Base-by-base conservation (phyloP, 2,113 vertebrate genomes). In the Acanthochromis polyacanthus region DNA sequence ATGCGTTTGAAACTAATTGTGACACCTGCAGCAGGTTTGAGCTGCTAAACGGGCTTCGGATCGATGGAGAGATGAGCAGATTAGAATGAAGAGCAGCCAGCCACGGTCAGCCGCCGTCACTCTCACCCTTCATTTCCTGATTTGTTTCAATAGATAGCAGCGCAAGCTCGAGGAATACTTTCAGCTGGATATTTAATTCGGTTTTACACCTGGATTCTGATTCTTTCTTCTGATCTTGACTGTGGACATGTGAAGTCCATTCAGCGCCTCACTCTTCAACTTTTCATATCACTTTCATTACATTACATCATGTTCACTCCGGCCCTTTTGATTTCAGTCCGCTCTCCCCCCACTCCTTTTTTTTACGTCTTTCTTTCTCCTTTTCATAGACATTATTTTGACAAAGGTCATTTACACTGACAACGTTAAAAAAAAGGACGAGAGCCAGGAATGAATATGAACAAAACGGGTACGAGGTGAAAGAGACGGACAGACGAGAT, bases 321-420 rank as follows among this genome's bases (percentile, higher is more conserved):
- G 22, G 10, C 9, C 36, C 52, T 16, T 77, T 38, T 46, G 2
- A n/a, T 61, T 65, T 28, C 19, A 7, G 22, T 53, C 55, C 43
- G 30, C 22, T 69, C 50, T 15, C 20, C 3, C 8, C 6, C 30
- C 30, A 2, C 32, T 2, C 1, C 1, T 36, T 2, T 23, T 16
- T 40, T 19, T 48, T 17, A 5, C 19, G 17, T 52, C 4, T 71
- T 23, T 61, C 48, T 57, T 23, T 52, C 22, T 32, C 11, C 12
- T 32, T 75, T 63, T 75, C 72, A 62, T 16, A n/a, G 36, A 51
- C 40, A 59, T 71, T 14, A 60, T 78, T 81, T 83, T 66, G 15
- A 82, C 75, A 77, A 88, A 86, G 74, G 87, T 83, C 83, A 79
- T 68, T 80, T 73, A 59, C 19, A 20, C 30, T 32, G 55, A 63